Percentiles rank a stretch among this genome's conserved stretches.
Evolutionary conservation across 2,113 vertebrate genomes (phyloP).

Genomic region (Uropsilus gracilis): DNA sequence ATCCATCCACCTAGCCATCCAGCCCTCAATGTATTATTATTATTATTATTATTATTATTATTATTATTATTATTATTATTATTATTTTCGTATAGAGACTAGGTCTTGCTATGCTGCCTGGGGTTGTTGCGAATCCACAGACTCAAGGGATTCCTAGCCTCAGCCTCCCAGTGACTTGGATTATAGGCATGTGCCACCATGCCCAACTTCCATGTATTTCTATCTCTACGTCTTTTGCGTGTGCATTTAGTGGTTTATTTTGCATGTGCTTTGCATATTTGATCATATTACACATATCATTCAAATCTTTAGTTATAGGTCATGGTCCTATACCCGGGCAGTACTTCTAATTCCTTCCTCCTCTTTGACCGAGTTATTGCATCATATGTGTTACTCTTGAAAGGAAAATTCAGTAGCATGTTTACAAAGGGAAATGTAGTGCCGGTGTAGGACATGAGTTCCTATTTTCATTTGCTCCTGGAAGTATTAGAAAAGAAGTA

Average conservation of each 20-base stretch:
- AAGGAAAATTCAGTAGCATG: conserved; percentile 34
- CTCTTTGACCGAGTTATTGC: conserved; percentile 29
- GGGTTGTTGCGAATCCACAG: no score
- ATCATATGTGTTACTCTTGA: conserved; percentile 8
- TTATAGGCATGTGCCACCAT: no score
- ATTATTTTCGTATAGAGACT: no score
- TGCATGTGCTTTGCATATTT: neutral
- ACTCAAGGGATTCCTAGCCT: no score
- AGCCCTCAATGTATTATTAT: neutral
- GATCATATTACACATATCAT: neutral
- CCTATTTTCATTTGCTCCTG: neutral
- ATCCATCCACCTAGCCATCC: neutral
- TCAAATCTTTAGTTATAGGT: neutral
- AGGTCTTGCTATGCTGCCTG: no score
- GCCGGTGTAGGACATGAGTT: neutral
- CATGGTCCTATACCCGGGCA: neutral
- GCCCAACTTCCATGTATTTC: neutral
- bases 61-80: no score
- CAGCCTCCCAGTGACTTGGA: no score
- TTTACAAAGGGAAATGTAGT: conserved; percentile 50
- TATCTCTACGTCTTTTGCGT: neutral
- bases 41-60: no score
- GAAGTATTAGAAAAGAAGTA: neutral
- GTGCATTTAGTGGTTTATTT: neutral
- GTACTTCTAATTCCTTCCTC: neutral